phyloP scores from a whole-genome alignment of 2,888 invertebrate genomes.

The Poecilobothrus nobilitatus region DNA sequence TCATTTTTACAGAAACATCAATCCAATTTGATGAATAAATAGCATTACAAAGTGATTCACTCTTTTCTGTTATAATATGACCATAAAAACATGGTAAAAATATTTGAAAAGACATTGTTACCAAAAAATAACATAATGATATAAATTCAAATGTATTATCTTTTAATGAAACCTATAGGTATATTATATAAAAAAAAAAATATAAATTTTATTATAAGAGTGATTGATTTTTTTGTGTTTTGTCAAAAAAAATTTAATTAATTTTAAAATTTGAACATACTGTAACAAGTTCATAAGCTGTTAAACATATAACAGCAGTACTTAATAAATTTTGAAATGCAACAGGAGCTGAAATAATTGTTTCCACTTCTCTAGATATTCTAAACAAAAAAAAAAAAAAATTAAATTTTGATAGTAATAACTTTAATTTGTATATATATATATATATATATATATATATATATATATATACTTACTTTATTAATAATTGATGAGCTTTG shows the following conservation, averaged over 20 bases:
- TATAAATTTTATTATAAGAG: too few species aligned
- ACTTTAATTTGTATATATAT: too few species aligned
- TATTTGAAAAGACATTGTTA: constrained; percentile 32
- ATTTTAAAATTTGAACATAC: constrained; percentile 9
- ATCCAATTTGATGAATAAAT: constrained; percentile 35
- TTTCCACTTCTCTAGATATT: not conserved
- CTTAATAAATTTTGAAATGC: constrained; percentile 13
- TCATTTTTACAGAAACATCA: constrained; percentile 26
- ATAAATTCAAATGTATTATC: constrained; percentile 10
- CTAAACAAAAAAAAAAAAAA: not conserved
- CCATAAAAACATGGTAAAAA: constrained; percentile 37
- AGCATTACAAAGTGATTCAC: constrained; percentile 27
- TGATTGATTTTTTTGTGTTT: too few species aligned
- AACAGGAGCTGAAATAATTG: not conserved
- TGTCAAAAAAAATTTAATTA: not conserved
- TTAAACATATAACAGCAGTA: constrained; percentile 15
- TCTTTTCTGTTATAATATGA: constrained; percentile 32
- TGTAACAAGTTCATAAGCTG: constrained; percentile 13
- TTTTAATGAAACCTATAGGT: constrained; percentile 12
- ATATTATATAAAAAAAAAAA: constrained; percentile 13
- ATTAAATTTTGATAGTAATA: too few species aligned
- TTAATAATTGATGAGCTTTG: not conserved
- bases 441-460: too few species aligned
- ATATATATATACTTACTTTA: not conserved
- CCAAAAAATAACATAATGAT: constrained; percentile 11